phyloP scores from a whole-genome alignment of 2,797 vertebrate genomes.

The Basileuterus tristriatus region DNA sequence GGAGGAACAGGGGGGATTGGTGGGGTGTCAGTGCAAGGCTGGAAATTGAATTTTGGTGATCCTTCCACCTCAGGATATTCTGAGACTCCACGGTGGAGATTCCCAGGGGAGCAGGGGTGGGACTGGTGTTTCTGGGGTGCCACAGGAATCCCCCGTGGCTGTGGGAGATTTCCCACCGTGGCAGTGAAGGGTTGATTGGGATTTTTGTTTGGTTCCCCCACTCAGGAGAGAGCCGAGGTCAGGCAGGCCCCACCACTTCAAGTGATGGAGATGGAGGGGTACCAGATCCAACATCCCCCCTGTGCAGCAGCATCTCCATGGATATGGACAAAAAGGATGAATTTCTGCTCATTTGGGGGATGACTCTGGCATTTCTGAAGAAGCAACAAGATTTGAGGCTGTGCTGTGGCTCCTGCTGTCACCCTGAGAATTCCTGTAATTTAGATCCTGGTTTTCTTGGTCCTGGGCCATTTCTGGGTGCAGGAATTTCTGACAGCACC shows the following conservation, averaged over 20 bases:
- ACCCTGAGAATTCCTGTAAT: not conserved
- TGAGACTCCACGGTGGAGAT: not conserved
- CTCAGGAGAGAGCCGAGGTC: not conserved
- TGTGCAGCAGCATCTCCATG: not conserved
- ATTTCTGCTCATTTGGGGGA: not conserved
- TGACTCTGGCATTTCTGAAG: not conserved
- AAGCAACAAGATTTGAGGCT: not conserved
- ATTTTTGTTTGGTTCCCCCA: not conserved
- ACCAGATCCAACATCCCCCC: not conserved
- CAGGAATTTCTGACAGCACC: rapidly evolving
- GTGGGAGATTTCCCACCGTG: not conserved
- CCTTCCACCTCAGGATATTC: not conserved
- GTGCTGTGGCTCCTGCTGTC: not conserved
- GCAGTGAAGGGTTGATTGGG: rapidly evolving
- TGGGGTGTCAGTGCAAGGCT: not conserved
- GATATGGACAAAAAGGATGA: not conserved
- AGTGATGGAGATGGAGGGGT: not conserved
- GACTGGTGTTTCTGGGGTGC: not conserved
- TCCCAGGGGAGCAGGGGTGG: rapidly evolving
- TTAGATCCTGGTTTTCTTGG: not conserved
- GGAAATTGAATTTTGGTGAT: rapidly evolving
- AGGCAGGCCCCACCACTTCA: not conserved
- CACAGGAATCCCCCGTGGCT: not conserved
- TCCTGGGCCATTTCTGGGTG: not conserved
- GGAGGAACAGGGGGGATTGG: not conserved